Evolutionary conservation across 2,888 invertebrate species (phyloP), one percentile per base, ranked within the genome.

Genomic region (Drosophila macrospina): DNA sequence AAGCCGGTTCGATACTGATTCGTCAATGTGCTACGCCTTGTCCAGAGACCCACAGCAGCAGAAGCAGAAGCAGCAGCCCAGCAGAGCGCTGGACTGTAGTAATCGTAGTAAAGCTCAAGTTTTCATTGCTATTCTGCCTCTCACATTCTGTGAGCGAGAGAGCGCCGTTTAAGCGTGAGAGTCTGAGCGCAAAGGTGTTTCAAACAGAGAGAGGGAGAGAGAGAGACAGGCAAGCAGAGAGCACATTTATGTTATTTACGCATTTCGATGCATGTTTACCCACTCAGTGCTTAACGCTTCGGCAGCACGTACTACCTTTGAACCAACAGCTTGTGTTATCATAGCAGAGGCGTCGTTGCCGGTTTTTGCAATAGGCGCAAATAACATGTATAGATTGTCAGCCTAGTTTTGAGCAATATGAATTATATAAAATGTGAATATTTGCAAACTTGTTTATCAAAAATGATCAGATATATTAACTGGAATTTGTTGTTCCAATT

Each of bases 1-100:
- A 91, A 91, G 92, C 92, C 91, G 91, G 91, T 91, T 92, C 91
- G 91, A 91, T 91, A 92, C 92, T 92, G 85, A 91, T 69, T 78
- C 77, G 68, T 55, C 70, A 87, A 85, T 82, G 60, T 65, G 76
- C 70, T 78, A 62, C 83, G 88, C 86, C 86, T 88, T 87, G 86
- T 71, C 88, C 87, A 72, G 68, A 72, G 65, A 72, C 54, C 56
- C 66, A 48, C 59, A 74, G 48, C 51, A 68, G 54, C 57, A 34
- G 54, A 54, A 34, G 57, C 69, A 64, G 55, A 57, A 63, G 51
- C 70, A 57, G 67, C 81, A 66, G 72, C 77, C 72, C 76, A 64
- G 34, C 73, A 61, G 47, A 66, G 56, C 36, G 41, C 48, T 52
- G 77, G 51, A 60, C 73, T 37, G 55, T 69, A 78, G 85, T 87